A percentile compares a stretch with the other conserved stretches of the same genome.
phyloP scores from a whole-genome alignment of 2,113 vertebrate genomes.

The Catharus fuscescens region DNA sequence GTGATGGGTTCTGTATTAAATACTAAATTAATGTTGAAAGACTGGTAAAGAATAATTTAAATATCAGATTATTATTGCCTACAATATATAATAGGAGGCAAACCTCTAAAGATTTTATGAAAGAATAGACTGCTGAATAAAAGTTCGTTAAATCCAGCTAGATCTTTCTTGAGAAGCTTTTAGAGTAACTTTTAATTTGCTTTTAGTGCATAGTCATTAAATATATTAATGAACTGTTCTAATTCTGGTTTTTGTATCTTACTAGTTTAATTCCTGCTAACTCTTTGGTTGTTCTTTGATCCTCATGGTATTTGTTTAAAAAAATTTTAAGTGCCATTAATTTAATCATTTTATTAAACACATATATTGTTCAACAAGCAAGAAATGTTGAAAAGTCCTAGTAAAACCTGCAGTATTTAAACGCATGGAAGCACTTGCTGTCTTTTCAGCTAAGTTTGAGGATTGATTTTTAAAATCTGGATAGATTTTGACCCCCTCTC shows the following conservation, averaged over 20 bases:
- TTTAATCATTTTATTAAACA: neutral
- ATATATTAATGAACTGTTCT: neutral
- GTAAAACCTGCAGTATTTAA: neutral
- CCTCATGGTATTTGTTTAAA: neutral
- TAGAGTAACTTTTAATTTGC: constrained; percentile 22
- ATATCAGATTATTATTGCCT: neutral
- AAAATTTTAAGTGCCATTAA: neutral
- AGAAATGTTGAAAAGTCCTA: neutral
- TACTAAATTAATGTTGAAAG: neutral
- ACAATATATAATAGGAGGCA: neutral
- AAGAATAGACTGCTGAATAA: neutral
- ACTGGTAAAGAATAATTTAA: neutral
- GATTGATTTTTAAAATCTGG: neutral
- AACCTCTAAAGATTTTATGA: neutral
- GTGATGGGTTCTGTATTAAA: neutral
- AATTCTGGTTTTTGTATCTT: neutral
- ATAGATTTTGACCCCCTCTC: neutral
- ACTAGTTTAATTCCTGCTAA: neutral
- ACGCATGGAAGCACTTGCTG: neutral
- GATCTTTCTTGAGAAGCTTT: constrained; percentile 12
- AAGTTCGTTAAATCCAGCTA: neutral
- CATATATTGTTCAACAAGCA: neutral
- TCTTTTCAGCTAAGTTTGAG: neutral
- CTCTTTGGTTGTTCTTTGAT: neutral
- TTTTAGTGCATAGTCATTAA: constrained; percentile 14